phyloP scores from a whole-genome alignment of 2,888 invertebrate genomes.

The Pheosia gnoma region DNA sequence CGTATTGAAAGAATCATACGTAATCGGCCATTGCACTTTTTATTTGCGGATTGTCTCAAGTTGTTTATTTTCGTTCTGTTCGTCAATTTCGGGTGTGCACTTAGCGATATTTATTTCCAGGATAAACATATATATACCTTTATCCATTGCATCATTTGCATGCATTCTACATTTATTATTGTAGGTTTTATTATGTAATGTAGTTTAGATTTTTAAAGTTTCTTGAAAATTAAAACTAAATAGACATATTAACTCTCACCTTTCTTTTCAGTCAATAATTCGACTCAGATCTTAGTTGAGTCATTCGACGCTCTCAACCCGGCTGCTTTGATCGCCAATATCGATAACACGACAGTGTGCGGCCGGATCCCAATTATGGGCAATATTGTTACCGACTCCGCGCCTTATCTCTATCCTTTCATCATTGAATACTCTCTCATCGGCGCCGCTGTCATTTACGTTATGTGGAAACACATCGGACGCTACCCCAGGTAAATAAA shows the following conservation, averaged over 20 bases:
- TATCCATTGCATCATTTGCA: constrained; percentile 39
- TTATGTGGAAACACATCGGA: constrained; percentile 98
- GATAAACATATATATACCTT: constrained; percentile 19
- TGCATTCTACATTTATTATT: constrained; percentile 31
- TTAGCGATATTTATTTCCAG: constrained; percentile 26
- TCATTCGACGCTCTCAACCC: constrained; percentile 85
- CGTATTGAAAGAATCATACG: constrained; percentile 63
- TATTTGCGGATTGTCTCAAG: constrained; percentile 62
- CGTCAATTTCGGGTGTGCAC: constrained; percentile 49
- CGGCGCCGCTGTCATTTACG: constrained; percentile 96
- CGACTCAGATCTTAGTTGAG: constrained; percentile 76
- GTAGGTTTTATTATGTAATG: constrained; percentile 15
- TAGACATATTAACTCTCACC: constrained; percentile 4
- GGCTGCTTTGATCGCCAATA: constrained; percentile 84
- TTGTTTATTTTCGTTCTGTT: constrained; percentile 46
- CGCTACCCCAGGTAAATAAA: constrained; percentile 89
- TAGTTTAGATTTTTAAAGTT: constrained; percentile 26
- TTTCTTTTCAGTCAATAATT: constrained; percentile 68
- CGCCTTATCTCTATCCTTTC: constrained; percentile 97
- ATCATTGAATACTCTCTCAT: constrained; percentile 98
- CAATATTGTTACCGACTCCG: constrained; percentile 95
- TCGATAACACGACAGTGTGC: constrained; percentile 86
- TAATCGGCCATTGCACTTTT: constrained; percentile 73
- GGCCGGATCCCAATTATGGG: constrained; percentile 96
- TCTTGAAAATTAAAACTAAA: not conserved